These are phyloP conservation scores for Pyrrhosoma nymphula DNA, from an alignment of 2,888 invertebrate species.

Conservation along the genomic window DNA sequence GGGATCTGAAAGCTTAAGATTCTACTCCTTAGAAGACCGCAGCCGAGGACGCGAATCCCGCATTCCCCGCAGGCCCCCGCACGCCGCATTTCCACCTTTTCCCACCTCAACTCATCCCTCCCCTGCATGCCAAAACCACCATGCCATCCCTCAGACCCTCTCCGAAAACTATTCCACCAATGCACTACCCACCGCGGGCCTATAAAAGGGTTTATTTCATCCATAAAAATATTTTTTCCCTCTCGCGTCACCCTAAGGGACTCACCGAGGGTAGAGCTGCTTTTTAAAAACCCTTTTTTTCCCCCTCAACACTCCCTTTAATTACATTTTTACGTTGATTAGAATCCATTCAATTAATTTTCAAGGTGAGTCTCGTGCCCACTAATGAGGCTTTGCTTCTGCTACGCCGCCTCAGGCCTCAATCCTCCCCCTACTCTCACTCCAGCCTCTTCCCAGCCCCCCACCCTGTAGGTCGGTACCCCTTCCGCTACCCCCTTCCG, in stretches of 20 bases:
- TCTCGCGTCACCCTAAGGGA: not conserved
- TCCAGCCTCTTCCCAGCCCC: not conserved
- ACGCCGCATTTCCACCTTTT: not conserved
- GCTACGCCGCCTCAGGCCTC: slow-evolving; percentile 1
- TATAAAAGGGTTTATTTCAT: not conserved
- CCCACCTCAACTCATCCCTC: no score
- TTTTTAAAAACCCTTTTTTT: not conserved
- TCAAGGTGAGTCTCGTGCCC: slow-evolving; percentile 54
- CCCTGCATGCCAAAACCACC: not conserved
- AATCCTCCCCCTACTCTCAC: not conserved
- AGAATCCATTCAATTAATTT: slow-evolving; percentile 65
- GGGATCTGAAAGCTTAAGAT: no score
- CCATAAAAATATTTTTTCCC: not conserved
- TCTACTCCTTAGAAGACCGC: not conserved
- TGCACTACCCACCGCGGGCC: not conserved
- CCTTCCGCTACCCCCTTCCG: not conserved
- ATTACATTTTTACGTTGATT: slow-evolving; percentile 67
- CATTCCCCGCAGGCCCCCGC: not conserved
- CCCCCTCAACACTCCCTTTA: slow-evolving; percentile 20
- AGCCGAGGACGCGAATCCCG: not conserved
- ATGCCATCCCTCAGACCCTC: not conserved
- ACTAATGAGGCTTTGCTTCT: slow-evolving; percentile 58
- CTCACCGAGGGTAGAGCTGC: not conserved
- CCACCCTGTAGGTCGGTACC: not conserved
- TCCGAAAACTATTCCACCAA: not conserved